Conservation (phyloP, 2,113 vertebrate genomes). For the Myrmecobius fasciatus region DNA sequence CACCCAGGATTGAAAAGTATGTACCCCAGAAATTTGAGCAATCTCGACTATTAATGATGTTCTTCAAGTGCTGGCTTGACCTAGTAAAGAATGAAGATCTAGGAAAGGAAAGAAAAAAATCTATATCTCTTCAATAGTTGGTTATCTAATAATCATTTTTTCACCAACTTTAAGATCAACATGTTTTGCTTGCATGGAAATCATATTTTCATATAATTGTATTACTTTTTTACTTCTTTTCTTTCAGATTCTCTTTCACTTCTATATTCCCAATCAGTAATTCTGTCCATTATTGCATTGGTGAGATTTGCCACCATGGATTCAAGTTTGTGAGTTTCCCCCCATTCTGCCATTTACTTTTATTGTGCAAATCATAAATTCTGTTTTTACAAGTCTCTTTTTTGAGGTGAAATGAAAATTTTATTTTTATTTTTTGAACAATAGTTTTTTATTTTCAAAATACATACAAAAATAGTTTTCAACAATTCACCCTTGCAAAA, state of each 20-base stretch:
- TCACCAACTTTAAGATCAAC: not conserved
- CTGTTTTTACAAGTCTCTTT: no score
- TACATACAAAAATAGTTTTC: no score
- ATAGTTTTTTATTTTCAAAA: no score
- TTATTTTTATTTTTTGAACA: no score
- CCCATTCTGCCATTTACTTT: not conserved
- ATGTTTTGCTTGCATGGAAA: not conserved
- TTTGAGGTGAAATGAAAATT: no score
- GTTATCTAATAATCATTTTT: not conserved
- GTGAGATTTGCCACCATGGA: not conserved
- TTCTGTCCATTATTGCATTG: not conserved
- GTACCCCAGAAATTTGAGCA: not conserved
- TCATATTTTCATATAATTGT: not conserved
- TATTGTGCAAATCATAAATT: not conserved
- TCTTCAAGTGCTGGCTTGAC: not conserved
- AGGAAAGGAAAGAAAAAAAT: not conserved
- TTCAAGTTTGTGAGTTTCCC: not conserved
- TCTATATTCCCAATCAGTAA: not conserved
- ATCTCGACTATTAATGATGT: not conserved
- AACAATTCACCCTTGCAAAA: no score
- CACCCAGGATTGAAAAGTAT: not conserved
- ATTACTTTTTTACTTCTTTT: not conserved
- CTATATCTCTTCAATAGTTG: not conserved
- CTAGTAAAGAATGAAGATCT: not conserved
- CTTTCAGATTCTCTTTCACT: not conserved